Base-by-base conservation (phyloP, 37 sponge, comb jelly and placozoan species). In the Axinella damicornis region DNA sequence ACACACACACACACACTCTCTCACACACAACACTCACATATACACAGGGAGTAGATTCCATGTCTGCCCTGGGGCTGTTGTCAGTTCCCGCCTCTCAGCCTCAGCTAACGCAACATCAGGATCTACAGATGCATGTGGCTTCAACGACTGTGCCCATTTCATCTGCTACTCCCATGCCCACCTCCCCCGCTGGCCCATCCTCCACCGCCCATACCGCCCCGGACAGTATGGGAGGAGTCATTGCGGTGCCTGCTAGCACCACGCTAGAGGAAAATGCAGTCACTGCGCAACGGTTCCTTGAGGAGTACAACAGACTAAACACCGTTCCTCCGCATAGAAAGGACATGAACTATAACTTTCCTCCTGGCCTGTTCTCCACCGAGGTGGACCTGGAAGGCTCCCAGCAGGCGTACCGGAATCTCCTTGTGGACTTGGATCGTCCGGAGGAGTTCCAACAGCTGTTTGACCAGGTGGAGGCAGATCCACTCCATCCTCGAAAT, bases 321-420 rank as follows among this genome's bases (percentile, higher is more conserved):
- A 54, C 82, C 25, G 37, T 39, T 20, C 78, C 71, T 1, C 58
- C 69, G 1, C 25, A 34, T 46, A 22, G 79, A 0, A 82, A 76
- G 37, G 89, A 89, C 78, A 65, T 82, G 61, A 76, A 76, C 39
- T 62, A 76, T 15, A 18, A 46, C 28, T 87, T 92, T 38, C 87
- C 87, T 14, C 65, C 83, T 1, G 79, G 73, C 0, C 78, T 86
- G 16, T 91, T 86, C 67, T 54, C 39, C 19, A 34, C 65, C 0
- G 83, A 87, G 36, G 69, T 92, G 2, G 68, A 92, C 34, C 66
- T 92, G 22, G 84, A 78, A 31, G 92, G 80, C 32, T 92, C 92
- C 2, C 69, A 82, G 53, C 31, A 75, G 39, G 85, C 88, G 9
- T 92, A 92, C 62, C 89, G 46, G 52, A 63, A 77, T 35, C 22